Evolutionary conservation across 1,140 invertebrate species (phyloP).

Genomic region (Bicyclus anynana): DNA sequence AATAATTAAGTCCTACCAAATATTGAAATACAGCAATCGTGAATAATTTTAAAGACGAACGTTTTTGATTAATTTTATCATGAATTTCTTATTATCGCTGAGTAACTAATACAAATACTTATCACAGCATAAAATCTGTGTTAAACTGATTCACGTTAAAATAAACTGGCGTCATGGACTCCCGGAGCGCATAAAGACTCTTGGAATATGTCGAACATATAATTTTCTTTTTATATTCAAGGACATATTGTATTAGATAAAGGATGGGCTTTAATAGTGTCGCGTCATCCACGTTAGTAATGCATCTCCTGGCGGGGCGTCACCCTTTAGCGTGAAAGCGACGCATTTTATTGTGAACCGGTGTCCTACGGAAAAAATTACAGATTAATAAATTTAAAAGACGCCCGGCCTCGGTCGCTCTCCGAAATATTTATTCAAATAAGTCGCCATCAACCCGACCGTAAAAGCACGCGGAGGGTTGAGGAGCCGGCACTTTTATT

Average conservation of each 20-base stretch:
- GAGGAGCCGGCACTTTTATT: constrained; percentile 68
- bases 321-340: constrained; percentile 34
- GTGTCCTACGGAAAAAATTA: constrained; percentile 47
- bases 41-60: too few relatives aligned
- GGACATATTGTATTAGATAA: constrained; percentile 69
- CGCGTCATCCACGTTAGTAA: constrained; percentile 63
- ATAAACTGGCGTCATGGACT: constrained; percentile 36
- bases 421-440: constrained; percentile 75
- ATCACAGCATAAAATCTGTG: neutral
- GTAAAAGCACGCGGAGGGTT: constrained; percentile 66
- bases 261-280: constrained; percentile 69
- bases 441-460: constrained; percentile 70
- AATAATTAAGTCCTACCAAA: too few relatives aligned
- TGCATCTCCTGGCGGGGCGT: constrained; percentile 57
- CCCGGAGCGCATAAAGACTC: constrained; percentile 58
- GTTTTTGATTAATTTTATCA: too few relatives aligned
- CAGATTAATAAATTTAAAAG: constrained; percentile 60
- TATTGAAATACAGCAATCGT: too few relatives aligned
- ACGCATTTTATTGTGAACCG: constrained; percentile 37
- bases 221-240: constrained; percentile 68
- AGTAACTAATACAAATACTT: neutral
- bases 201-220: constrained; percentile 57
- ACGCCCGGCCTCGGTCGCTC: constrained; percentile 38
- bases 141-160: neutral
- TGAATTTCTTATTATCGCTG: neutral